Conservation (phyloP, 2,888 invertebrate genomes). For the Bursaphelenchus okinawaensis region DNA sequence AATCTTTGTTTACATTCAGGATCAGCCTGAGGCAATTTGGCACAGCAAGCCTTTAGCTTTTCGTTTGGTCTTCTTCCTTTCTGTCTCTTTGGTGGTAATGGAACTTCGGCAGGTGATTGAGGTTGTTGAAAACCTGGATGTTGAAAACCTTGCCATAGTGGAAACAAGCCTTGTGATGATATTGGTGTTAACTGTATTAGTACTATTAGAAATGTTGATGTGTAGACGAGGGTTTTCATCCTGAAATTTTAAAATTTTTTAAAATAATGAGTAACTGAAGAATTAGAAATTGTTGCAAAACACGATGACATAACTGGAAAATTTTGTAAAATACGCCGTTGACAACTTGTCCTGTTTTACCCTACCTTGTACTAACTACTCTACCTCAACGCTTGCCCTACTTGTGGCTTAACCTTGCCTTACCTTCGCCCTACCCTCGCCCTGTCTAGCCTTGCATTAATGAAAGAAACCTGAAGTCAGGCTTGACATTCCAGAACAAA, state of each 20-base stretch:
- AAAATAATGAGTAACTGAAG: no score
- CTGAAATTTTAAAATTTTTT: neutral
- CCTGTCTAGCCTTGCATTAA: no score
- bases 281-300: no score
- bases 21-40: slow-evolving; percentile 51
- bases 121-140: slow-evolving; percentile 8
- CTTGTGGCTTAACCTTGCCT: no score
- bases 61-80: slow-evolving; percentile 37
- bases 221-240: neutral
- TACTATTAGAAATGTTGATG: neutral
- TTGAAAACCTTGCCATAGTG: slow-evolving; percentile 14
- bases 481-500: no score
- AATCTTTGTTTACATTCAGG: slow-evolving; percentile 49
- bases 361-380: no score
- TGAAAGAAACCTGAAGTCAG: no score
- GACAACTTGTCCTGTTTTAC: no score
- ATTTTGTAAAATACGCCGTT: no score
- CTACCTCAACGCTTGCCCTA: no score
- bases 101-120: slow-evolving; percentile 1
- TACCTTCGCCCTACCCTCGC: no score
- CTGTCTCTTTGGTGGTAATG: slow-evolving; percentile 23
- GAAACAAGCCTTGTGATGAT: slow-evolving; percentile 18
- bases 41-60: slow-evolving; percentile 50
- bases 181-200: neutral
- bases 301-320: no score